A percentile compares a stretch with the other conserved stretches of the same genome.
Conservation (phyloP, 2,113 vertebrate genomes). For the Seriola quinqueradiata region DNA sequence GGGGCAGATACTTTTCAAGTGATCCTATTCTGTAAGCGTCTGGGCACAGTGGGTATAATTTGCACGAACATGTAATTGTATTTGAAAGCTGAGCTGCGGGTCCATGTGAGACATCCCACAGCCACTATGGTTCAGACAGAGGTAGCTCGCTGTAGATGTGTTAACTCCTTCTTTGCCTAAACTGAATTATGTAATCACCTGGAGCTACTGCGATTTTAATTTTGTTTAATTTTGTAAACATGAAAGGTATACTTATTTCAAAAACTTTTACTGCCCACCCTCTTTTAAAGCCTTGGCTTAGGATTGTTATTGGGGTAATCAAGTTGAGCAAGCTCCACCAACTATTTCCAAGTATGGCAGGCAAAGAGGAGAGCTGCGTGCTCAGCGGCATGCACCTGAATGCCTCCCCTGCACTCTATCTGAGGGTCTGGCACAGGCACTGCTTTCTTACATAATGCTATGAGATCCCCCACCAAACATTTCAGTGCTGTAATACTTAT, state of each 20-base stretch:
- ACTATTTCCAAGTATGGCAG: conserved; percentile 71
- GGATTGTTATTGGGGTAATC: conserved; percentile 49
- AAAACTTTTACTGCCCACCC: conserved; percentile 12
- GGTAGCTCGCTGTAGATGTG: conserved; percentile 43
- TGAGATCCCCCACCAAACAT: conserved; percentile 67
- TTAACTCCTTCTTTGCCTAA: conserved; percentile 53
- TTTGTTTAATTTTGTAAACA: conserved; percentile 32
- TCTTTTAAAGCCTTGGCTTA: conserved; percentile 31
- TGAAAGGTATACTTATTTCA: conserved; percentile 28
- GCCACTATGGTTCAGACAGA: conserved; percentile 58
- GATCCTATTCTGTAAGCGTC: conserved; percentile 21
- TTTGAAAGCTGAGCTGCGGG: conserved; percentile 58
- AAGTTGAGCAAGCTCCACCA: conserved; percentile 42
- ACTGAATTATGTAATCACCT: conserved; percentile 43
- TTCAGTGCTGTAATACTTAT: conserved; percentile 53
- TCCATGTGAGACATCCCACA: conserved; percentile 26
- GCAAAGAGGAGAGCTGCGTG: conserved; percentile 61
- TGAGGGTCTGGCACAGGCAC: conserved; percentile 57
- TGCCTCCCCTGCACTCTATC: conserved; percentile 58
- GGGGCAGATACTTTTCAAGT: conserved; percentile 31
- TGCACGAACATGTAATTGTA: conserved; percentile 56
- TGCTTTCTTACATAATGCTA: conserved; percentile 69
- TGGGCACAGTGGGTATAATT: conserved; percentile 29
- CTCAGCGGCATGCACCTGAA: conserved; percentile 72
- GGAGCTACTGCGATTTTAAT: conserved; percentile 36